Evolutionary conservation across 2,888 invertebrate genomes (phyloP), one percentile per base, ranked within the genome.

Genomic region (Pammene fasciana): DNA sequence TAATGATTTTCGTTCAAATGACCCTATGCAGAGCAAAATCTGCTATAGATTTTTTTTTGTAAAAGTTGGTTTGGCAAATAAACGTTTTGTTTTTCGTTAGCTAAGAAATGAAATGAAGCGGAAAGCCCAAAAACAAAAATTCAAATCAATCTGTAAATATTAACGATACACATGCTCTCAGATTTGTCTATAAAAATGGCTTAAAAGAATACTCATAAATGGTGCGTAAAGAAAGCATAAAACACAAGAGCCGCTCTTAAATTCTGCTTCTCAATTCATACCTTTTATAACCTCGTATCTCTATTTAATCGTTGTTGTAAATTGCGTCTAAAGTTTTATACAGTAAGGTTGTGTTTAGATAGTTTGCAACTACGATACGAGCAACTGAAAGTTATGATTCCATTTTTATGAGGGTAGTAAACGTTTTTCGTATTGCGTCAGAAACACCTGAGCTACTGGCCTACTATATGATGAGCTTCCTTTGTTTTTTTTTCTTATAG

Each of bases 131-230:
- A 26, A 26, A 26, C 1, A 26, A 26, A 26, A 26, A 26, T 26
- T 26, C 43, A 7, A 43, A 43, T 43, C 38, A 38, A 5, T 43
- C 10, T 43, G 8, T 11, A 64, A 68, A 57, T 56, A 62, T 60
- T 6, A 46, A 56, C 34, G n/a, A 13, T 0, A 13, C 55, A 56
- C 41, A 56, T 48, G 56, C 16, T 34, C 52, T n/a, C 52, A 50
- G 64, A 68, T 68, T 68, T 52, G 52, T 38, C 64, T 38, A 68
- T 68, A 65, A 68, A 48, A 64, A 13, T 11, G 43, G 62, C 41
- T 57, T 52, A 45, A 65, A 55, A 57, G 57, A 68, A 68, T 65
- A 59, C 57, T 54, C 68, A 68, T 65, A 59, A 65, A 68, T 52
- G 48, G 34, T 43, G 36, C 57, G 64, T 64, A 65, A 64, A 60